These are phyloP conservation scores for Polia nebulosa DNA, from an alignment of 2,888 invertebrate species.

Conservation along the genomic window DNA sequence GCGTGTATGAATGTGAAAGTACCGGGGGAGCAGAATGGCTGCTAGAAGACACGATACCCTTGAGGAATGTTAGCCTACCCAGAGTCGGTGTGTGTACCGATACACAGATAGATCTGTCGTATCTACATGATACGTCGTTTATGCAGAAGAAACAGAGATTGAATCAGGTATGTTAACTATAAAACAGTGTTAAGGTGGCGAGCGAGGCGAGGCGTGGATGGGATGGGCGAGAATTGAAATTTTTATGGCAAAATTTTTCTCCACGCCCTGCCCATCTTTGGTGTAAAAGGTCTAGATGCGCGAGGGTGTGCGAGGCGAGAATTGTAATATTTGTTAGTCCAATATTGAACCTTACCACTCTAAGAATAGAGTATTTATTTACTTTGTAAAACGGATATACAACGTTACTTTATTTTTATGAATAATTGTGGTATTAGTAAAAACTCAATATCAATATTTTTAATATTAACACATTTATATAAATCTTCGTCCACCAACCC, in stretches of 20 bases:
- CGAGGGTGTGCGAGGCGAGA: not conserved
- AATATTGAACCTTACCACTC: not conserved
- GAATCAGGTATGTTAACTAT: constrained; percentile 91
- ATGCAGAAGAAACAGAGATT: constrained; percentile 96
- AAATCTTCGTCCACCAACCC: too few relatives aligned
- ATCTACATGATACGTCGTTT: constrained; percentile 94
- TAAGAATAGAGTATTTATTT: not conserved
- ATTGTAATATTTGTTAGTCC: not conserved
- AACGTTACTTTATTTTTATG: not conserved
- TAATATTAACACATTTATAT: not conserved
- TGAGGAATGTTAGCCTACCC: constrained; percentile 97
- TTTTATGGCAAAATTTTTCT: not conserved
- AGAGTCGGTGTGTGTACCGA: constrained; percentile 95
- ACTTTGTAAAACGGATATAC: not conserved
- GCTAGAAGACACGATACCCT: constrained; percentile 98
- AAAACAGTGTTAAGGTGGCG: not conserved
- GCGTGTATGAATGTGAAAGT: constrained; percentile 99
- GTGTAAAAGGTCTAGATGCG: not conserved
- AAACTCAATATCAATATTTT: not conserved
- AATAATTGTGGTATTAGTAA: not conserved
- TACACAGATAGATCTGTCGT: constrained; percentile 95
- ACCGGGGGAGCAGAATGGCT: constrained; percentile 98
- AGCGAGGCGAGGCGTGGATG: not conserved
- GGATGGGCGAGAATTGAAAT: not conserved
- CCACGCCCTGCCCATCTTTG: not conserved